A percentile compares a stretch with the other conserved stretches of the same genome.
Evolutionary conservation across 1,140 invertebrate genomes (phyloP).

Genomic region (Sitodiplosis mosellana): DNA sequence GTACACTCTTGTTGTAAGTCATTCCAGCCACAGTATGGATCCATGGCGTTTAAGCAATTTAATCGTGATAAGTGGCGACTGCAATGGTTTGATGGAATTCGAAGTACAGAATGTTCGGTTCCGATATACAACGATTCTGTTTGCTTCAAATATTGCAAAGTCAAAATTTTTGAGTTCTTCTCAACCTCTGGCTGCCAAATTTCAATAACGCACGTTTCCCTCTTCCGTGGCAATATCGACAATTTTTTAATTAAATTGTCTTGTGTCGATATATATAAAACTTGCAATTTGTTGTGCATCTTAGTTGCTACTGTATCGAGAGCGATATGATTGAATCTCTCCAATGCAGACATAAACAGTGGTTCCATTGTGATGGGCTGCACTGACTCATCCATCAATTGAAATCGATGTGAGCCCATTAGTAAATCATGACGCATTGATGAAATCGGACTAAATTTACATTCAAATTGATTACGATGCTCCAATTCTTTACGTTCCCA

Average conservation of each 20-base stretch:
- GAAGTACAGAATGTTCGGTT: conserved; percentile 45
- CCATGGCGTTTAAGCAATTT: conserved; percentile 65
- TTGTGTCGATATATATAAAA: conserved; percentile 62
- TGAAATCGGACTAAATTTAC: conserved; percentile 23
- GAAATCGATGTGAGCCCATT: conserved; percentile 58
- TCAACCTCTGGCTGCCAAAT: conserved; percentile 52
- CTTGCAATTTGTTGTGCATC: conserved; percentile 38
- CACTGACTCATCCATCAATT: conserved; percentile 74
- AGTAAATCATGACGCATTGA: conserved; percentile 24
- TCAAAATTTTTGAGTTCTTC: conserved; percentile 33
- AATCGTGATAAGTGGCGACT: conserved; percentile 43
- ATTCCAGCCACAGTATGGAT: conserved; percentile 89
- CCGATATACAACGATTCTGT: conserved; percentile 71
- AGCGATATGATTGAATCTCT: conserved; percentile 62
- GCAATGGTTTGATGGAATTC: conserved; percentile 61
- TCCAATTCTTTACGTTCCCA: conserved; percentile 49
- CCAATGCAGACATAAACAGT: conserved; percentile 45
- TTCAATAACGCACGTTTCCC: conserved; percentile 67
- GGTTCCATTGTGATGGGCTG: conserved; percentile 50
- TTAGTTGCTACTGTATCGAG: conserved; percentile 56
- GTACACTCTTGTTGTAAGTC: conserved; percentile 49
- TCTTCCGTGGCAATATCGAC: conserved; percentile 43
- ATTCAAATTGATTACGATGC: conserved; percentile 39
- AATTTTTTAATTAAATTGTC: conserved; percentile 65
- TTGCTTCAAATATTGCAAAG: conserved; percentile 60